Percentiles rank a stretch among this genome's conserved stretches.
These are phyloP conservation scores for Sardina pilchardus DNA, from an alignment of 2,113 vertebrate genomes.

Conservation along the genomic window DNA sequence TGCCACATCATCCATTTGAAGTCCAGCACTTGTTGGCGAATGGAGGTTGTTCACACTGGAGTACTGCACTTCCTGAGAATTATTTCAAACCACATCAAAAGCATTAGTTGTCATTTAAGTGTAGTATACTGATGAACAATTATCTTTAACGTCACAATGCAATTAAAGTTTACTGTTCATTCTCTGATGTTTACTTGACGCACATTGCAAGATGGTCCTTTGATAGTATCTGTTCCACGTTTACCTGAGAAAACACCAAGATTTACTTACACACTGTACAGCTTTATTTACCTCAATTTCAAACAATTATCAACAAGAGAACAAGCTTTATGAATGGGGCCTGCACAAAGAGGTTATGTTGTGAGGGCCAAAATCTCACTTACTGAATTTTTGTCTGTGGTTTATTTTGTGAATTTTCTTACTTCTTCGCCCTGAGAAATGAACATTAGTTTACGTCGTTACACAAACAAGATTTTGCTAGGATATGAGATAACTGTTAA, in stretches of 20 bases:
- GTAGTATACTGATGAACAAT: no score
- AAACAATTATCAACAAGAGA: background rate
- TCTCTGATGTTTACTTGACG: background rate
- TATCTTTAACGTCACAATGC: no score
- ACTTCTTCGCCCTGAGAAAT: background rate
- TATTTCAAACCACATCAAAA: background rate
- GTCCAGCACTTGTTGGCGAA: background rate
- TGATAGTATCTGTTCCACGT: background rate
- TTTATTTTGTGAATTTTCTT: background rate
- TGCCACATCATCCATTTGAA: background rate
- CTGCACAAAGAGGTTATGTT: no score
- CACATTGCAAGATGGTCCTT: background rate
- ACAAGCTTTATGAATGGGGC: background rate
- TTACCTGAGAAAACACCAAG: background rate
- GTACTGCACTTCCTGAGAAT: background rate
- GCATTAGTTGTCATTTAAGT: background rate
- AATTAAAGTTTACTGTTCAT: background rate
- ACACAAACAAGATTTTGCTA: background rate
- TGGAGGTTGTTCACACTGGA: background rate
- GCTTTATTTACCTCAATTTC: no score
- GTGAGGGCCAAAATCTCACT: background rate
- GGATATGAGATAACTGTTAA: background rate
- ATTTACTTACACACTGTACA: background rate
- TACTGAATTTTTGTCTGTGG: background rate
- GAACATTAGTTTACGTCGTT: background rate